Conservation (phyloP, 23 tunicate species). For the Phallusia fumigata region DNA sequence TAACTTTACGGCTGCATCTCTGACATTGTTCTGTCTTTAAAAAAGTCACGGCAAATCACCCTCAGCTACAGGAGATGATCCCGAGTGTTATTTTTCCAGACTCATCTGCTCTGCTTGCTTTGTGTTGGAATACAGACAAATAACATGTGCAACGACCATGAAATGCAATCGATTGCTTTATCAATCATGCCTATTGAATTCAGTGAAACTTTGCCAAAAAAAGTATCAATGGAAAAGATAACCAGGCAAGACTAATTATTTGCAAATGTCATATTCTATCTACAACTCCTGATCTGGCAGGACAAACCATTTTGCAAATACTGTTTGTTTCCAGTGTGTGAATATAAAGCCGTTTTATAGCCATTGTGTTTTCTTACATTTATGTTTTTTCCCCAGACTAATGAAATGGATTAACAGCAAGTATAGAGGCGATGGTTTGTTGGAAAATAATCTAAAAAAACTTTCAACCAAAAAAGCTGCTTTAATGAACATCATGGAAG, state of each 20-base stretch:
- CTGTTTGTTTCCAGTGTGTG: too few species aligned
- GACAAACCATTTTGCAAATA: too few species aligned
- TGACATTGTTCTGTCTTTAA: too few species aligned
- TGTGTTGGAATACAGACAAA: slow-evolving; percentile 43
- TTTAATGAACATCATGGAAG: slow-evolving; percentile 1
- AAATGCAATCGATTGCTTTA: slow-evolving; percentile 33
- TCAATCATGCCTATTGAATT: slow-evolving; percentile 37
- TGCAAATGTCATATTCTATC: too few species aligned
- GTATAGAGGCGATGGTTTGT: background rate
- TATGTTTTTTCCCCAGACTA: background rate
- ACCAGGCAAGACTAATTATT: slow-evolving; percentile 26
- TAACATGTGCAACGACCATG: slow-evolving; percentile 43
- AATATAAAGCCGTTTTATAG: too few species aligned
- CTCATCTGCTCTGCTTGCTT: slow-evolving; percentile 57
- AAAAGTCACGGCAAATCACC: too few species aligned
- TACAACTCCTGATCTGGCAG: too few species aligned
- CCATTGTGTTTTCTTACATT: background rate
- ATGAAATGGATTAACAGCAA: slow-evolving; percentile 15
- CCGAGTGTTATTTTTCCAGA: too few species aligned
- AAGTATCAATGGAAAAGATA: slow-evolving; percentile 23
- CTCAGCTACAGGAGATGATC: too few species aligned
- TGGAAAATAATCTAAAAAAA: background rate
- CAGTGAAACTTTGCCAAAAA: background rate
- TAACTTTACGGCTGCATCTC: too few species aligned
- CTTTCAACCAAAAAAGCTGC: background rate